Base-by-base conservation (phyloP, 2,888 invertebrate species). In the Eurytoma californica region DNA sequence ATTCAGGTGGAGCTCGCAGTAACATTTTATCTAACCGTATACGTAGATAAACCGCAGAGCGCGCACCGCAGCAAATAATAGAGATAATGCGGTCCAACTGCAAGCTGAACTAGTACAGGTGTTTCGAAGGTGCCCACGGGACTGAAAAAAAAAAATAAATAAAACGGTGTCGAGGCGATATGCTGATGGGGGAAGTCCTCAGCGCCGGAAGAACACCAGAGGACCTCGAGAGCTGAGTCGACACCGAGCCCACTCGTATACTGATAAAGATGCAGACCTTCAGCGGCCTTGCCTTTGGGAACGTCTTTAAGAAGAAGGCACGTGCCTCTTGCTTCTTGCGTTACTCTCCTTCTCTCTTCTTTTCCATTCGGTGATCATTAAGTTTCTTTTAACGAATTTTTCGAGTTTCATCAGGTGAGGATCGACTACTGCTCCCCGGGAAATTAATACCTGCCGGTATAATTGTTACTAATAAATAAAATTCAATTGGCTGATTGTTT, bases 261-360 rank as follows among this genome's bases (percentile, higher is more conserved):
- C 80, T 82, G 82, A 84, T 70, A 72, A 87, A 86, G 81, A 88
- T 88, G 88, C 89, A 88, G 83, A 86, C 87, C 47, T 87, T 88
- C 82, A 87, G 86, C 82, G 86, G 86, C 72, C 87, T 88, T 67
- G 87, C 87, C 80, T 86, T 88, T 80, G 86, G 86, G 76, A 89
- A 86, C 83, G 88, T 88, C 75, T 88, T 88, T 84, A 88, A 84
- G 82, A 88, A 87, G 83, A 89, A 88, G 88, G 88, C 89, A 88
- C 82, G 88, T 88, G 84, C 39, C 39, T 39, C 39, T 39, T 39
- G 9, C 9, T 39, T 39, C 39, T 39, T 39, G 39, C 61, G 12
- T 70, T 7, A 13, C 51, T 66, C 39, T 18, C 65, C 47, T 70
- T 20, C 7, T 20, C 55, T 49, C 61, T 68, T 5, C 39, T 9